These are phyloP conservation scores for Pristionchus arcanus DNA, from an alignment of 2,888 invertebrate genomes.

Conservation along the genomic window DNA sequence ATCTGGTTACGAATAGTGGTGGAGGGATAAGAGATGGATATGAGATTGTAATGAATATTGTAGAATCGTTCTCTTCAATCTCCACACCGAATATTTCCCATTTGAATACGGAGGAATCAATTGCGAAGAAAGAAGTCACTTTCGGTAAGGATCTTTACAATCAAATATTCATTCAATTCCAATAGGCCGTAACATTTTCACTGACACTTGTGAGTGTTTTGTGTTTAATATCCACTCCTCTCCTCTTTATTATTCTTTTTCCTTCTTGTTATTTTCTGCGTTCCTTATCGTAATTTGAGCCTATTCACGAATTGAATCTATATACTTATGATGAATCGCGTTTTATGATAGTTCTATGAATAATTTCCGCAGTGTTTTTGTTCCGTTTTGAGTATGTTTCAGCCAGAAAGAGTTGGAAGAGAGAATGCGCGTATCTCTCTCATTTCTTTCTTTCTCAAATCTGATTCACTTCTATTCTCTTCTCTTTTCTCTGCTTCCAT, in stretches of 20 bases:
- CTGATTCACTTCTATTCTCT: slow-evolving; percentile 30
- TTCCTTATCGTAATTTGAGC: background rate
- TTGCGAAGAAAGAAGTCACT: background rate
- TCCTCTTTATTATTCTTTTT: background rate
- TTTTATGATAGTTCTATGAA: background rate
- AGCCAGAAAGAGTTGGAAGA: background rate
- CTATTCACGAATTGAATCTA: background rate
- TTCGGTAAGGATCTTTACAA: background rate
- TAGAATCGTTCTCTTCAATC: slow-evolving; percentile 2
- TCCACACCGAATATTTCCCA: background rate
- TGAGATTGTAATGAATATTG: background rate
- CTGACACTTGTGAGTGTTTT: background rate
- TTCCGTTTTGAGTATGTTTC: background rate
- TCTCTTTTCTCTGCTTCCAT: background rate
- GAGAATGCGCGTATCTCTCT: background rate
- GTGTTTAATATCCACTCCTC: background rate
- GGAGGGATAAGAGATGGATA: background rate
- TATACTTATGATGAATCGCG: background rate
- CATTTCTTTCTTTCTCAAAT: background rate
- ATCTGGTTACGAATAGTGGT: too few species aligned
- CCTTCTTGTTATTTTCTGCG: background rate
- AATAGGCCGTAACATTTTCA: background rate
- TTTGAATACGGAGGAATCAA: background rate
- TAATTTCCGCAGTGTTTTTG: background rate
- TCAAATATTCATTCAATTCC: background rate